Base-by-base conservation (phyloP, 2,113 vertebrate genomes). In the Oenanthe oenanthe region DNA sequence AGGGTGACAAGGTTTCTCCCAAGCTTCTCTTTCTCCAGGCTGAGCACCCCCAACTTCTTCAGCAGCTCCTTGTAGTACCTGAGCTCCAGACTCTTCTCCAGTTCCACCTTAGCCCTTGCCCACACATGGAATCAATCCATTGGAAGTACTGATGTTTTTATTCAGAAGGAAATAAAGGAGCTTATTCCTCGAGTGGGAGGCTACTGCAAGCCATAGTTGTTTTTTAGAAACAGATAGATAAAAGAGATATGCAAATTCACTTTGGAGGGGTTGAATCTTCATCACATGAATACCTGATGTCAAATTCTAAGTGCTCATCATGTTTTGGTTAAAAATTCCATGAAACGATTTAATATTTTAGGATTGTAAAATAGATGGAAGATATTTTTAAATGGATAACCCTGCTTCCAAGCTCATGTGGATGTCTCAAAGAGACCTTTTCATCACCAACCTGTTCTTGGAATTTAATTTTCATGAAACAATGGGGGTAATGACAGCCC, bases 1-100 rank as follows among this genome's bases (percentile, higher is more conserved):
- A 60, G 21, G 74, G 40, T 11, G 6, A 14, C 3, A 19, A 11
- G 1, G 7, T 21, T 24, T 15, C 20, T 9, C 12, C 17, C 4
- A 8, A 74, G 7, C 9, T 34, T 36, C 6, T 29, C 68, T 16
- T 50, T 24, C 18, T 67, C 22, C 6, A 42, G 18, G 8, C 4
- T 43, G 10, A 68, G 2, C 4, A 12, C 1, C 3, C 4, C 4
- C 4, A 47, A 11, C 5, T 48, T 12, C 12, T 25, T 32, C 45
- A 43, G 34, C 21, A 4, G 9, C 16, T 62, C 18, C 54, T 12
- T 0, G 1, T 4, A 6, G 8, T 10, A 11, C 7, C 17, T 43
- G 9, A n/a, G 21, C 31, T 20, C 13, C 17, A 58, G 36, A 24
- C 13, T 7, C 5, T 54, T 54, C 14, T 5, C 5, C 47, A 67